Evolutionary conservation across 2,888 invertebrate species (phyloP).

Genomic region (Buathra laborator): DNA sequence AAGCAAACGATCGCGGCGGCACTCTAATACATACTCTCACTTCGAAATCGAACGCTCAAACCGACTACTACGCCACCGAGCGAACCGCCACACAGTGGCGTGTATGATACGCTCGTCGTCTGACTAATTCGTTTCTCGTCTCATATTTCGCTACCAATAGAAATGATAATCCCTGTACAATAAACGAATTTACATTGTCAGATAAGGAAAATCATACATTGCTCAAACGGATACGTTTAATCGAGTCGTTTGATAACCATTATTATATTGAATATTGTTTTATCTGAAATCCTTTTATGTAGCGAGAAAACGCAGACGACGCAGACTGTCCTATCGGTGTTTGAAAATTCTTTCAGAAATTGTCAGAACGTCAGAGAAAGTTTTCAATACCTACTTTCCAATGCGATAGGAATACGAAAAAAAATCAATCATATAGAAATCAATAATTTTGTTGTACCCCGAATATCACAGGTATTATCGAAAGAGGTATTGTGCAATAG

Average conservation of each 20-base stretch:
- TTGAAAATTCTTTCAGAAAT: no score
- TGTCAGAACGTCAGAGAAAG: no score
- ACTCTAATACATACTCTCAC: conserved; percentile 38
- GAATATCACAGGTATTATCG: no score
- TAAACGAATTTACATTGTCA: conserved; percentile 33
- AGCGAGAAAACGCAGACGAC: background rate
- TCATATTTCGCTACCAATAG: conserved; percentile 48
- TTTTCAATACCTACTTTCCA: no score
- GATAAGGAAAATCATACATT: conserved; percentile 19
- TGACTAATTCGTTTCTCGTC: conserved; percentile 53
- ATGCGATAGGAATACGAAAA: no score
- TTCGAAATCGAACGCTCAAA: conserved; percentile 33
- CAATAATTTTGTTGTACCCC: no score
- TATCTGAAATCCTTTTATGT: background rate
- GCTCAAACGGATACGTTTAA: background rate
- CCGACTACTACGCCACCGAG: background rate
- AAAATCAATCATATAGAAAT: no score
- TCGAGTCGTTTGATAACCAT: conserved; percentile 1
- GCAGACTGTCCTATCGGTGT: no score
- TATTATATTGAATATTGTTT: background rate
- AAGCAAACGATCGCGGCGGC: conserved; percentile 35
- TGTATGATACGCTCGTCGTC: conserved; percentile 27
- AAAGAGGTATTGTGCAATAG: no score
- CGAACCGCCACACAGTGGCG: background rate
- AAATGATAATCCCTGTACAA: conserved; percentile 1